These are phyloP conservation scores for Xylocopa sonorina DNA, from an alignment of 1,140 invertebrate species.

Conservation along the genomic window DNA sequence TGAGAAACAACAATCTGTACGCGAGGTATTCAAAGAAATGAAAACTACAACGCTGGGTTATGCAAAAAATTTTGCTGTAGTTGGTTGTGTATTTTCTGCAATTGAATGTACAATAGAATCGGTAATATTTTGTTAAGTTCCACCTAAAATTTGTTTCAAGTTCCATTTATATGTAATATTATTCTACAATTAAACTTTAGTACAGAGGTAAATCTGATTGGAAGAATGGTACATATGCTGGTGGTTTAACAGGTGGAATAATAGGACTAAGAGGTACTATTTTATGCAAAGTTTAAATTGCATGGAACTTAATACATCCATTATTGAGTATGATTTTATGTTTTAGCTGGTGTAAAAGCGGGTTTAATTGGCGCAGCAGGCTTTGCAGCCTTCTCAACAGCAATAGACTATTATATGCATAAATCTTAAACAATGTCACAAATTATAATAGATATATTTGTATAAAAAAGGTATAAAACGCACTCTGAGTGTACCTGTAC, in stretches of 20 bases:
- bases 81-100: constrained; percentile 96
- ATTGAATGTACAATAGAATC: constrained; percentile 96
- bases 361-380: constrained; percentile 95
- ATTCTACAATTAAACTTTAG: constrained; percentile 81
- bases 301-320: not conserved
- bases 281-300: constrained; percentile 1
- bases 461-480: constrained; percentile 67
- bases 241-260: constrained; percentile 96
- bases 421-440: constrained; percentile 59
- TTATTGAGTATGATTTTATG: constrained; percentile 43
- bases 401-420: constrained; percentile 97
- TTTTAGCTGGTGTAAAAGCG: constrained; percentile 95
- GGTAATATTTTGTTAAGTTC: constrained; percentile 79
- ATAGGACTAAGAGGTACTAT: constrained; percentile 94
- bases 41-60: constrained; percentile 94
- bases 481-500: constrained; percentile 42
- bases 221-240: constrained; percentile 97
- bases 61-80: constrained; percentile 98
- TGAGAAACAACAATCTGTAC: constrained; percentile 91
- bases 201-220: constrained; percentile 96
- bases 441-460: constrained; percentile 67
- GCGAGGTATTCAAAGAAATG: constrained; percentile 95
- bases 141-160: constrained; percentile 30
- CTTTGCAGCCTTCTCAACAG: constrained; percentile 97
- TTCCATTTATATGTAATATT: constrained; percentile 22